Evolutionary conservation across 2,113 vertebrate genomes (phyloP).

Genomic region (Cyanoderma ruficeps): DNA sequence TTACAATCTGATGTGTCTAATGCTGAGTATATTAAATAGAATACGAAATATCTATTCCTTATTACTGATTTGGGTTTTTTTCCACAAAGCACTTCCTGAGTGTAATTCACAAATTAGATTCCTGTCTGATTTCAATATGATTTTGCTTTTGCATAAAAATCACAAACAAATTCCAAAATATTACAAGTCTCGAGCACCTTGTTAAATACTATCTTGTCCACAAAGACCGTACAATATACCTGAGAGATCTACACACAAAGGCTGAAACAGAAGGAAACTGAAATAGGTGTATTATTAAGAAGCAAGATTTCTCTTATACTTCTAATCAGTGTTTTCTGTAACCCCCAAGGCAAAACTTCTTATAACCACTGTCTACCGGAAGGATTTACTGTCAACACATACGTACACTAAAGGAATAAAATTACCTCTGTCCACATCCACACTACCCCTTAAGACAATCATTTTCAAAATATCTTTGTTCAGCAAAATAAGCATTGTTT

Average conservation of each 20-base stretch:
- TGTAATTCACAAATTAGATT: background rate
- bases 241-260: background rate
- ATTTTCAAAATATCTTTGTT: background rate
- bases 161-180: background rate
- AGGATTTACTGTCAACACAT: background rate
- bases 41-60: background rate
- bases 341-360: background rate
- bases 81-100: background rate
- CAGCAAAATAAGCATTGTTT: background rate
- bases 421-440: background rate
- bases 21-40: background rate
- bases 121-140: background rate
- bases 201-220: background rate
- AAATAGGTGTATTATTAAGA: background rate
- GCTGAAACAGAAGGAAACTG: background rate
- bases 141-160: conserved; percentile 11
- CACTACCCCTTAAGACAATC: background rate
- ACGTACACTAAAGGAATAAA: background rate
- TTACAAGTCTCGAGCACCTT: background rate
- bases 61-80: background rate
- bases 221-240: background rate
- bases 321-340: background rate
- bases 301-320: background rate
- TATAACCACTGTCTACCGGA: background rate
- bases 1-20: background rate